Evolutionary conservation across 2,113 vertebrate genomes (phyloP).

Genomic region (Dicentrarchus labrax): DNA sequence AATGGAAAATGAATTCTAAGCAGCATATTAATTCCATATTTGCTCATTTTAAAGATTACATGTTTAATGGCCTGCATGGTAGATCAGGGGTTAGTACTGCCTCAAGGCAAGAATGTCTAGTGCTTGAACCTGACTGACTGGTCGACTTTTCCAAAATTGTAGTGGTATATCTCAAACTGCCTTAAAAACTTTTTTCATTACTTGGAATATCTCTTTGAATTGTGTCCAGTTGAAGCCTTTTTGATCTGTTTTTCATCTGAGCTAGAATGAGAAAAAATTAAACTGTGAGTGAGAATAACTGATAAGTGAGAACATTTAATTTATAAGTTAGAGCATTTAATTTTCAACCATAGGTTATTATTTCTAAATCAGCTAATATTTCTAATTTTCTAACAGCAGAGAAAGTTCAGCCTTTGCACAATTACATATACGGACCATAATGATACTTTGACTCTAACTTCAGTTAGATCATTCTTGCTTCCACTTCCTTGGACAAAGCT

Average conservation of each 20-base stretch:
- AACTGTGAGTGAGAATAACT: too few relatives aligned
- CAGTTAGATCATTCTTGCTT: not conserved
- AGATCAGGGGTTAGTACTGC: not conserved
- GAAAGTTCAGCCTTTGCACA: not conserved
- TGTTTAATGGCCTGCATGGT: not conserved
- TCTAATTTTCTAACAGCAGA: not conserved
- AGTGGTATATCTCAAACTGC: not conserved
- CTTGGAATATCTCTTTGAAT: not conserved
- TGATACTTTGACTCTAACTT: not conserved
- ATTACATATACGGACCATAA: not conserved
- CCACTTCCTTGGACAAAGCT: not conserved
- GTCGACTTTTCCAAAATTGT: not conserved
- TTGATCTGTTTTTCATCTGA: not conserved
- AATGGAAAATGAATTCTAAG: not conserved
- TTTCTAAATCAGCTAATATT: not conserved
- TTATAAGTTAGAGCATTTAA: too few relatives aligned
- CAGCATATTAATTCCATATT: not conserved
- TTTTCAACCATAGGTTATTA: not conserved
- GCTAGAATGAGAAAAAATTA: not conserved
- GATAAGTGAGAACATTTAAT: too few relatives aligned
- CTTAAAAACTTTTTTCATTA: not conserved
- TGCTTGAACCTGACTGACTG: not conserved
- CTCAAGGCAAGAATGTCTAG: not conserved
- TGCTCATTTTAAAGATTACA: not conserved
- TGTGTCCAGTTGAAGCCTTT: not conserved